Evolutionary conservation across 2,113 vertebrate species (phyloP), one percentile per base, ranked within the genome.

Genomic region (Cygnus atratus): DNA sequence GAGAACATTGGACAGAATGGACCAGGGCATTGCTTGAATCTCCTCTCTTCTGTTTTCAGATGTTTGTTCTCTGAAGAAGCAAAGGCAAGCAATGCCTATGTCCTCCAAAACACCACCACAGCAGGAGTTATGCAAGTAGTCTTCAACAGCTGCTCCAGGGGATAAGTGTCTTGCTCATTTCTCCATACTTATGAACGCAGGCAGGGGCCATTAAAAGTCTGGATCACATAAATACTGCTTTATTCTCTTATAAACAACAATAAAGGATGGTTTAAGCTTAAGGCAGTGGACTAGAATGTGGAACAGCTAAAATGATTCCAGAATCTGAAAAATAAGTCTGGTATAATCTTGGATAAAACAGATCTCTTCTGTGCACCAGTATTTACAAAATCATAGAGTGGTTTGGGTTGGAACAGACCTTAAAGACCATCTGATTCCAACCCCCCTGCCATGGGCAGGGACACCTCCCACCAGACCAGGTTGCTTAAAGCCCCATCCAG

Each of bases 181-280:
- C 33, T 72, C 20, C 79, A 37, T 54, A 62, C 24, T 76, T 80
- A 88, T 0, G 57, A 95, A 90, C 71, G 77, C 82, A 58, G 58
- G 58, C 67, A 94, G 28, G 8, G 61, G 18, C 61, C 57, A 88
- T 74, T 65, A 77, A 72, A 90, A 74, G 48, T 72, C 79, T 88
- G 73, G 73, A 88, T 92, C 86, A 90, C 92, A 96, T 52, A 88
- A 96, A 92, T 72, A 83, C 72, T 68, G 52, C 67, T 93, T 68
- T 57, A 86, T 84, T 93, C 6, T 83, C 88, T 88, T 88, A 81
- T 55, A 95, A 96, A 95, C 52, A 90, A 43, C 21, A 67, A 46
- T 72, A 77, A 85, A 94, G 44, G n/a, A 83, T 72, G 33, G 41
- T 21, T 73, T 71, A 50, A 66, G 37, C 58, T 90, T 84, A 88